Evolutionary conservation across 2,113 vertebrate species (phyloP).

Genomic region (Malurus cyaneus): DNA sequence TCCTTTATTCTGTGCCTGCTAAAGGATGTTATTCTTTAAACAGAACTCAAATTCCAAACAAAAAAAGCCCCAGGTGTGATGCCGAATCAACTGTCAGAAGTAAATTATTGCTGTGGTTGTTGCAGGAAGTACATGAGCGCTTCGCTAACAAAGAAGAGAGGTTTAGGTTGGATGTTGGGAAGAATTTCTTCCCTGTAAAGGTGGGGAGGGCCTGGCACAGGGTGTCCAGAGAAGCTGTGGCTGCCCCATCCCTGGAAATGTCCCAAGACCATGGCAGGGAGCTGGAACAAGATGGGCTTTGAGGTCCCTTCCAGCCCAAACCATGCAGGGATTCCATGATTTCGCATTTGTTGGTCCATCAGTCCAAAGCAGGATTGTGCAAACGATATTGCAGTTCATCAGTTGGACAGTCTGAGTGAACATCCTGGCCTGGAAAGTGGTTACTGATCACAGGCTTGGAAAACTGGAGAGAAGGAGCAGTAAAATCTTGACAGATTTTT

Average conservation of each 20-base stretch:
- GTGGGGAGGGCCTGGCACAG: not conserved
- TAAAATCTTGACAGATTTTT: not conserved
- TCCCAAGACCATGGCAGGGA: not conserved
- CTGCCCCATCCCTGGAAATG: too few species aligned
- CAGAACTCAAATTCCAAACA: not conserved
- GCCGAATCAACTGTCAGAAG: not conserved
- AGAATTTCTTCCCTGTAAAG: not conserved
- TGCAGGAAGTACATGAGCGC: not conserved
- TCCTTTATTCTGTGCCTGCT: not conserved
- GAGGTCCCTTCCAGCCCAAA: not conserved
- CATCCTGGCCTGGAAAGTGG: not conserved
- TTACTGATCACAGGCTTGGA: not conserved
- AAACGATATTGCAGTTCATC: not conserved
- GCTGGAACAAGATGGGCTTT: not conserved
- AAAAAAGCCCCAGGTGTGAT: rapidly evolving
- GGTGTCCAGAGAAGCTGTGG: not conserved
- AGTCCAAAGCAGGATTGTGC: not conserved
- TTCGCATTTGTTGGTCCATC: rapidly evolving
- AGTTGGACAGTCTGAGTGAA: not conserved
- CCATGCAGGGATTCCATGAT: not conserved
- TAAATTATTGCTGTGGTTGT: not conserved
- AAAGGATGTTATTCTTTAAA: not conserved
- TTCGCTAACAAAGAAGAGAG: not conserved
- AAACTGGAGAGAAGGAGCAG: not conserved
- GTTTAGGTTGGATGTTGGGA: not conserved